phyloP scores from a whole-genome alignment of 1,140 invertebrate genomes.

The Lepeophtheirus salmonis region DNA sequence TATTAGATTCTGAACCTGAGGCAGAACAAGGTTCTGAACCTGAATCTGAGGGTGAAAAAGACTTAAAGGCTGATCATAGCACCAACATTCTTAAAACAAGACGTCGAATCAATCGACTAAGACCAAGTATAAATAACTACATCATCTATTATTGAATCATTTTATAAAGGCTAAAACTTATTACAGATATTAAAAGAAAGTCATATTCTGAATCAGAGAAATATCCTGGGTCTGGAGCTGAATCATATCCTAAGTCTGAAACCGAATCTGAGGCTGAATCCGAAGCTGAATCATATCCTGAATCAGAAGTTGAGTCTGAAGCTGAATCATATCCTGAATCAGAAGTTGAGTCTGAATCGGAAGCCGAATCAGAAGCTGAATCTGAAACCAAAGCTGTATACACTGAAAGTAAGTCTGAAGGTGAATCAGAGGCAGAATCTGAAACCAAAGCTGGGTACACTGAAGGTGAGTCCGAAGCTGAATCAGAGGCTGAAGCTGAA shows the following conservation, averaged over 20 bases:
- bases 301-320: conserved; percentile 4
- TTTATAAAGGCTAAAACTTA: too few relatives aligned
- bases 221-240: conserved; percentile 24
- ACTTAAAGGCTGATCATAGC: conserved; percentile 19
- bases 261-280: conserved; percentile 25
- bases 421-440: conserved; percentile 24
- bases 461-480: conserved; percentile 24
- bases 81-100: background rate
- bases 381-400: conserved; percentile 25
- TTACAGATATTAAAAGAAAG: background rate
- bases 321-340: background rate
- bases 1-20: conserved; percentile 13
- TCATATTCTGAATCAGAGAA: background rate
- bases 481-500: conserved; percentile 24
- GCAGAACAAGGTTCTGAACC: conserved; percentile 25
- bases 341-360: conserved; percentile 17
- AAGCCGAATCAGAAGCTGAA: conserved; percentile 28
- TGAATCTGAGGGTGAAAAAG: conserved; percentile 26
- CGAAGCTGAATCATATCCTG: conserved; percentile 21
- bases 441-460: conserved; percentile 25
- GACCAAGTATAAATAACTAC: conserved; percentile 20
- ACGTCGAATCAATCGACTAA: background rate
- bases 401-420: conserved; percentile 24
- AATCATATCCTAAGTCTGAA: conserved; percentile 23
- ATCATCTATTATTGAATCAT: too few relatives aligned